phyloP scores from a whole-genome alignment of 2,888 invertebrate genomes.

The Notocelia uddmanniana region DNA sequence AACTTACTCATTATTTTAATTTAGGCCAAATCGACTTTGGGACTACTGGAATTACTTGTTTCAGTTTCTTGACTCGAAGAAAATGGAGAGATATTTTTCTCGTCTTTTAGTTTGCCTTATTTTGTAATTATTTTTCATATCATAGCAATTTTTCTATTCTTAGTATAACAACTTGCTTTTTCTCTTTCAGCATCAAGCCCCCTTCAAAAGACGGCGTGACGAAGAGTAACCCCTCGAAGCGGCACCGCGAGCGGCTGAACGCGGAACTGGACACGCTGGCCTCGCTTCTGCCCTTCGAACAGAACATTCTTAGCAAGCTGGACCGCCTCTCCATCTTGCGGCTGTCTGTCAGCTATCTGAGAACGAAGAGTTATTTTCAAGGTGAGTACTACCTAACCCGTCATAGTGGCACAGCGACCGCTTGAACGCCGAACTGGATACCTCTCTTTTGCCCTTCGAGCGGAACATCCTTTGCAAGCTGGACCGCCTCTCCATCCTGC shows the following conservation, averaged over 20 bases:
- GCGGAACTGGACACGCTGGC: slow-evolving; percentile 99
- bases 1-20: too few relatives aligned
- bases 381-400: slow-evolving; percentile 98
- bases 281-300: slow-evolving; percentile 97
- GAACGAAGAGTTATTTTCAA: slow-evolving; percentile 99
- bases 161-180: not conserved
- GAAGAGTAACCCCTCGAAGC: slow-evolving; percentile 99
- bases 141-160: not conserved
- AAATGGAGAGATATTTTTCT: too few relatives aligned
- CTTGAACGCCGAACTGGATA: slow-evolving; percentile 99
- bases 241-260: slow-evolving; percentile 98
- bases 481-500: slow-evolving; percentile 98
- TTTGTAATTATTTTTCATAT: too few relatives aligned
- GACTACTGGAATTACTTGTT: too few relatives aligned
- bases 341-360: slow-evolving; percentile 98
- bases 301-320: slow-evolving; percentile 98
- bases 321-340: slow-evolving; percentile 99
- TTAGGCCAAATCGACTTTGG: too few relatives aligned
- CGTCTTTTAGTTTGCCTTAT: too few relatives aligned
- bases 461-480: slow-evolving; percentile 99
- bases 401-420: slow-evolving; percentile 99
- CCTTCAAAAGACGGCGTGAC: slow-evolving; percentile 98
- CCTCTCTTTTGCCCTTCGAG: slow-evolving; percentile 97
- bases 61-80: too few relatives aligned
- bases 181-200: slow-evolving; percentile 93